Base-by-base conservation (phyloP, 1,140 invertebrate genomes). In the Drosophila melanica region DNA sequence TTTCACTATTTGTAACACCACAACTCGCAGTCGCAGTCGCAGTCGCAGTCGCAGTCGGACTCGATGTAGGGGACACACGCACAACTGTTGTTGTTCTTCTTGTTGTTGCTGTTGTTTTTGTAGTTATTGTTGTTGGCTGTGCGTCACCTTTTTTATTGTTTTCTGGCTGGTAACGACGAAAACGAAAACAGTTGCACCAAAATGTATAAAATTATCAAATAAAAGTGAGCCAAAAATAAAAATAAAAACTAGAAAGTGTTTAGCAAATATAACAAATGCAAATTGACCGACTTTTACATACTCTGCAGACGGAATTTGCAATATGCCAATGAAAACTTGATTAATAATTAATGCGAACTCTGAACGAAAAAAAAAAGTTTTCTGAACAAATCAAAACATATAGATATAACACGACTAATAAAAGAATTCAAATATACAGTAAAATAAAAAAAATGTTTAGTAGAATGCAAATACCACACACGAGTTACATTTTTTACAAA, bases 1-100 rank as follows among this genome's bases (percentile, higher is more conserved):
- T 86, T 86, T 71, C 82, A 86, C 82, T 86, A 86, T 86, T 86
- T 86, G 79, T 87, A 89, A 69, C 79, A 76, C 82, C 67, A 74
- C 51, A 39, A 65, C 37, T 53, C 33, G 23, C 69, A 72, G 54
- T 58, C 44, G 20, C 14, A 67, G 16, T 60, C 47, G 27, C 20
- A 59, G 11, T 33, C 58, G 42, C 1, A 48, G 11, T 27, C 10
- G 50, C 8, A 53, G 30, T 16, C 14, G 14, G 14, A 37, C 16
- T 39, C 14, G 50, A 20, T 55, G 37, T 16, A 59, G 68, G 62
- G 64, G 70, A 85, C 79, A 86, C 80, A 89, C 85, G 84, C 84
- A 89, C 84, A 89, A 89, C 76, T 89, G 84, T 71, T 84, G 75
- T 72, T 76, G 45, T 11, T 53, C 8, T 47, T 54, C 14, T 39